Conservation (phyloP, 2,113 vertebrate species). For the Hiodon tergisus region DNA sequence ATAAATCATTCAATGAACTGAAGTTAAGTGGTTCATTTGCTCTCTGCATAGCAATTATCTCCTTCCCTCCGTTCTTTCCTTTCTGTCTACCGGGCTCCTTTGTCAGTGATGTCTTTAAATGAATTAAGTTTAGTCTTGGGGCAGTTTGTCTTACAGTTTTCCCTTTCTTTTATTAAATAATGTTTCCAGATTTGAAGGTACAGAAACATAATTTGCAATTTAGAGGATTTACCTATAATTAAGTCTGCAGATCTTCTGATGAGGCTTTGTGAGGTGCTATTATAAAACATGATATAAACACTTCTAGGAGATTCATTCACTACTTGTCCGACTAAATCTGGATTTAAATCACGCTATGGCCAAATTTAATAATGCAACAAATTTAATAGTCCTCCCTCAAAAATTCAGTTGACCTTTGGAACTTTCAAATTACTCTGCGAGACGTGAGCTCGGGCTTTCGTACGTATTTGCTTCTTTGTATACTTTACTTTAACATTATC, state of each 20-base stretch:
- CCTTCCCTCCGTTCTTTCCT: neutral
- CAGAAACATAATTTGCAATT: constrained; percentile 2
- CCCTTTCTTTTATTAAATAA: neutral
- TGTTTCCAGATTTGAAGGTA: neutral
- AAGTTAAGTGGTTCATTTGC: constrained; percentile 26
- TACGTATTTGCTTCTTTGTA: constrained; percentile 36
- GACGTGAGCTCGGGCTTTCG: neutral
- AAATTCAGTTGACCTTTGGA: constrained; percentile 16
- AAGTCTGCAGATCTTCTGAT: neutral
- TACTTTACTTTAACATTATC: constrained; percentile 36
- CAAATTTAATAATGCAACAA: neutral
- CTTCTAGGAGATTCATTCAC: neutral
- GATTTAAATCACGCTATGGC: neutral
- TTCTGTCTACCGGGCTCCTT: neutral
- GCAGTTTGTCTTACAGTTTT: neutral
- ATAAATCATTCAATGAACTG: constrained; percentile 22
- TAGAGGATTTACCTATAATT: neutral
- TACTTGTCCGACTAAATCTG: neutral
- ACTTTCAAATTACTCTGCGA: constrained; percentile 21
- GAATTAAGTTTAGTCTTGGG: neutral
- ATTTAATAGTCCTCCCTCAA: neutral
- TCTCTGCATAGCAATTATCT: constrained; percentile 7
- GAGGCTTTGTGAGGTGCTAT: neutral
- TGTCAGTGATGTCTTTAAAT: neutral
- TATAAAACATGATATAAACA: neutral